Evolutionary conservation across 2,888 invertebrate genomes (phyloP).

Genomic region (Melinaea marsaeus): DNA sequence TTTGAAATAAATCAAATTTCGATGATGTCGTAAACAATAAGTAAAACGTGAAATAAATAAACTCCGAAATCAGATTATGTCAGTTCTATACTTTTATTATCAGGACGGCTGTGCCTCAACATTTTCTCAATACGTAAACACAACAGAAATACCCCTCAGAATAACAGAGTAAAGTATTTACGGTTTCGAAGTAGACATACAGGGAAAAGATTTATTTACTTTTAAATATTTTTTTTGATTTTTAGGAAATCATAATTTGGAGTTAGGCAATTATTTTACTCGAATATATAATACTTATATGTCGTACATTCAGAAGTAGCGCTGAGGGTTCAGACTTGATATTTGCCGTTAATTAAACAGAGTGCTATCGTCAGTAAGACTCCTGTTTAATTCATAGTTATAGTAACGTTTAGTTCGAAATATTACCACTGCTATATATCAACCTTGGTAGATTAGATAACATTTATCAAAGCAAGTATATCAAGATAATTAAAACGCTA

Average conservation of each 20-base stretch:
- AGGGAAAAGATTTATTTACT: neutral
- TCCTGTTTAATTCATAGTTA: too few relatives aligned
- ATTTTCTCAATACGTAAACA: conserved; percentile 5
- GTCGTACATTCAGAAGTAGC: too few relatives aligned
- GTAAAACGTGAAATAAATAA: conserved; percentile 6
- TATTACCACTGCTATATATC: too few relatives aligned
- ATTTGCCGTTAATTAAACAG: too few relatives aligned
- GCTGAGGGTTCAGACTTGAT: too few relatives aligned
- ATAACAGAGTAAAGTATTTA: neutral
- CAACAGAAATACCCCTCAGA: neutral
- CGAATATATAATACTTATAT: too few relatives aligned
- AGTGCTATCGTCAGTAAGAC: too few relatives aligned
- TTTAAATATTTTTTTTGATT: neutral
- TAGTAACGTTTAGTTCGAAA: too few relatives aligned
- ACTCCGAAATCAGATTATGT: conserved; percentile 4
- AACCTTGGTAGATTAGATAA: too few relatives aligned
- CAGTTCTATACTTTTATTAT: conserved; percentile 5
- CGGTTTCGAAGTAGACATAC: neutral
- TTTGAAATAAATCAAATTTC: conserved; percentile 5
- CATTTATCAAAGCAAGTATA: neutral
- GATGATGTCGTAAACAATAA: conserved; percentile 4
- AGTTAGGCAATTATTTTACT: too few relatives aligned
- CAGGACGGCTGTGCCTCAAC: neutral
- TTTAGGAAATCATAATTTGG: too few relatives aligned
- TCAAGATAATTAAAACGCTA: neutral